Evolutionary conservation across 2,113 vertebrate genomes (phyloP).

Genomic region (Pterocles orientalis): DNA sequence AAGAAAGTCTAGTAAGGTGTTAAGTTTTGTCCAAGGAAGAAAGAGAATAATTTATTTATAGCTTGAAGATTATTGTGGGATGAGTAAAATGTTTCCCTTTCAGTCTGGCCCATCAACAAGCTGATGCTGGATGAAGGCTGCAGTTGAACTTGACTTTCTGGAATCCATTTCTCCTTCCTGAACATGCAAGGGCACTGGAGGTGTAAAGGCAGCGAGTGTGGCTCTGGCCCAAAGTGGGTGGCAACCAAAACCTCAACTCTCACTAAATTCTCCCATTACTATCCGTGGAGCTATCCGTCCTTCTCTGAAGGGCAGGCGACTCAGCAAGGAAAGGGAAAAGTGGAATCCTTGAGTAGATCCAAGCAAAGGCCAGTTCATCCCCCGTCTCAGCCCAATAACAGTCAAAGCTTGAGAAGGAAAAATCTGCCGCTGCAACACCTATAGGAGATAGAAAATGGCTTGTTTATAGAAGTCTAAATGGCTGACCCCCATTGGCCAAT

Average conservation of each 20-base stretch:
- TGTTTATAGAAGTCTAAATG: constrained; percentile 53
- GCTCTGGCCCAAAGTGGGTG: neutral
- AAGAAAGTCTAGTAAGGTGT: constrained; percentile 18
- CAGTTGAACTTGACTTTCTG: neutral
- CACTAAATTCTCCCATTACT: neutral
- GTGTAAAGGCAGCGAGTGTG: neutral
- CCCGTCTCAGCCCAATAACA: neutral
- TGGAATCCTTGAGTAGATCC: neutral
- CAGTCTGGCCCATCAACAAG: neutral
- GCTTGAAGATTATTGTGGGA: neutral
- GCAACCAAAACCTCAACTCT: neutral
- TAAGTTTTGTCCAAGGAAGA: constrained; percentile 17
- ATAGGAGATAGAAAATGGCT: constrained; percentile 46
- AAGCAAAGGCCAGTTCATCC: neutral
- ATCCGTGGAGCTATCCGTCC: neutral
- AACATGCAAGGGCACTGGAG: neutral
- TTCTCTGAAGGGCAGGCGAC: neutral
- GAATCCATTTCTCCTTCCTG: neutral
- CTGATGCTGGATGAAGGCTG: neutral
- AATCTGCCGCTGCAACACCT: neutral
- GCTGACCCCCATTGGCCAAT: constrained; percentile 40
- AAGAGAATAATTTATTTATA: constrained; percentile 37
- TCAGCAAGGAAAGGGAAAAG: neutral
- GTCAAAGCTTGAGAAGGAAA: neutral
- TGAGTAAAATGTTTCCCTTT: neutral